Evolutionary conservation across 2,797 vertebrate species (phyloP).

Genomic region (Phaenicophaeus curvirostris): DNA sequence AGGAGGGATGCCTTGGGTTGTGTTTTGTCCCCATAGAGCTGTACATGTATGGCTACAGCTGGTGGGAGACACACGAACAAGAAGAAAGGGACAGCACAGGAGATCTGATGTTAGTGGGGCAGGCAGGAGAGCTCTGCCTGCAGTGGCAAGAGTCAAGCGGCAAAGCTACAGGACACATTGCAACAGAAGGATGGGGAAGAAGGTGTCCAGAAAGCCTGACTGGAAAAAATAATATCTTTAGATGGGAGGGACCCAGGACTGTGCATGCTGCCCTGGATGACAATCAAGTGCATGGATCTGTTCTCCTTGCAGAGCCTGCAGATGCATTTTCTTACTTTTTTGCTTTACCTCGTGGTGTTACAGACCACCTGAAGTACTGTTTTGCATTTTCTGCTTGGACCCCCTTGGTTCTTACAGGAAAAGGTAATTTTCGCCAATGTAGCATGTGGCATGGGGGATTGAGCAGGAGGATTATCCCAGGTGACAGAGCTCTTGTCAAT

Average conservation of each 20-base stretch:
- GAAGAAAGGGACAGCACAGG: neutral
- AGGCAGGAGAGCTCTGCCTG: neutral
- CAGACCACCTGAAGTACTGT: neutral
- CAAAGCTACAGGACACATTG: neutral
- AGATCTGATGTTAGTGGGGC: neutral
- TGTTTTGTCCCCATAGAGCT: neutral
- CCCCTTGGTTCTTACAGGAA: neutral
- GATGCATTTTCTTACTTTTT: neutral
- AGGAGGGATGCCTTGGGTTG: neutral
- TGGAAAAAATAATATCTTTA: neutral
- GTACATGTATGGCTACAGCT: accelerated
- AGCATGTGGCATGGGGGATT: accelerated
- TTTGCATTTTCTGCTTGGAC: neutral
- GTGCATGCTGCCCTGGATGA: neutral
- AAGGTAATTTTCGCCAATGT: neutral
- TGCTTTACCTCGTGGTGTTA: neutral
- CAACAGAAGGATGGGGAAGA: neutral
- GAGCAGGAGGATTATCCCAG: neutral
- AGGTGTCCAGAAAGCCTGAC: neutral
- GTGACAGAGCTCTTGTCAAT: neutral
- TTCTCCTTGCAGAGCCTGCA: neutral
- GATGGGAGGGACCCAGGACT: neutral
- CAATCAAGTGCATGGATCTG: accelerated
- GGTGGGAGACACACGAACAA: neutral
- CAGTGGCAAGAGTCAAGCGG: neutral